Evolutionary conservation across 2,888 invertebrate genomes (phyloP), one percentile per base, ranked within the genome.

Genomic region (Chloroclysta siterata): DNA sequence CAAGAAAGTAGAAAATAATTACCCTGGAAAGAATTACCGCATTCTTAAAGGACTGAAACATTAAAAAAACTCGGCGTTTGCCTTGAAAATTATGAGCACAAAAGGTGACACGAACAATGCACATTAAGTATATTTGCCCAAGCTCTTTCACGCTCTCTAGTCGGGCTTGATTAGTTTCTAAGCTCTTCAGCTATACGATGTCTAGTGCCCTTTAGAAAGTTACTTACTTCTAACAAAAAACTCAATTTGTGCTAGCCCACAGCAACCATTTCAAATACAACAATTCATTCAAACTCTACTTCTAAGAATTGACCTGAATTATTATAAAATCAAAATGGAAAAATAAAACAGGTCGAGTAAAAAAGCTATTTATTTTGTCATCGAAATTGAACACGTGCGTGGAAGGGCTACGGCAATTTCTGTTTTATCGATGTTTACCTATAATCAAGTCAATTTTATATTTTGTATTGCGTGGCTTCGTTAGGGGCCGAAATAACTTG

Each of bases 341-440:
- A 58, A 60, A 56, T 60, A 65, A 62, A 60, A 54, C 33, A 56
- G 39, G 58, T 46, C 51, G 52, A 62, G 58, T 48, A 53, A 48
- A 60, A n/a, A 65, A 56, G 63, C 63, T 60, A 57, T 66, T 69
- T 69, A 65, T 69, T 67, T 67, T 65, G 29, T 48, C 60, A 46
- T 33, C 53, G 28, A 64, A 65, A 67, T 69, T 55, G 63, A 51
- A 58, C 48, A 63, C 63, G 47, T 61, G 46, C 60, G 47, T 53
- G 57, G 63, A 65, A 63, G 60, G 57, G 66, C 58, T 66, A 63
- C 63, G 60, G 59, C 63, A 59, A 50, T 47, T 60, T 53, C 57
- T 62, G 57, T 51, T 57, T 63, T 51, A 65, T 58, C 42, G 63
- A 41, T 67, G 63, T 68, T 68, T 67, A 66, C 55, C 54, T 66